Percentiles rank a stretch among this genome's conserved stretches.
phyloP scores from a whole-genome alignment of 1,140 invertebrate genomes.

The Mercenaria mercenaria region DNA sequence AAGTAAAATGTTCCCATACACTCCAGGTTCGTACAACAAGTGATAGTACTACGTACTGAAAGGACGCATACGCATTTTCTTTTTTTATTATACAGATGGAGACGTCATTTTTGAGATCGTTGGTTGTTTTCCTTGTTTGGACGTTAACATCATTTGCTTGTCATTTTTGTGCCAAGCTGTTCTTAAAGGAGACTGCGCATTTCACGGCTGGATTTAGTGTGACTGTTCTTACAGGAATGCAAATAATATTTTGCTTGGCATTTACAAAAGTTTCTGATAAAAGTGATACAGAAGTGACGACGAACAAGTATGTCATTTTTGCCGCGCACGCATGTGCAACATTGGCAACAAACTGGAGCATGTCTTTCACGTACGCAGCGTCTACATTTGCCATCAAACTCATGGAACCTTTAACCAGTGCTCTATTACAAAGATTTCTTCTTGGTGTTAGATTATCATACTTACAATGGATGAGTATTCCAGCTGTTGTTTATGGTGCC shows the following conservation, averaged over 20 bases:
- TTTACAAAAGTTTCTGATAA: background rate
- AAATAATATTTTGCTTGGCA: background rate
- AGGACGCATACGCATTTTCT: too few relatives aligned
- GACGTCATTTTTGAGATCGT: background rate
- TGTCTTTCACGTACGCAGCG: background rate
- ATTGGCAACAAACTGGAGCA: slow-evolving; percentile 16
- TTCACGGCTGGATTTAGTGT: background rate
- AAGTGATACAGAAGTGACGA: background rate
- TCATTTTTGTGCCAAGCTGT: background rate
- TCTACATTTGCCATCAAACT: slow-evolving; percentile 31
- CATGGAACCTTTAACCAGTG: background rate
- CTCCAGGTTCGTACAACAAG: too few relatives aligned
- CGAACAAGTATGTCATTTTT: background rate
- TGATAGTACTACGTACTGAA: too few relatives aligned
- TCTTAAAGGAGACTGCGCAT: background rate
- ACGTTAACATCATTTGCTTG: background rate
- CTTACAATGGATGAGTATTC: background rate
- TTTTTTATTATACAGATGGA: too few relatives aligned
- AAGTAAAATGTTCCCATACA: too few relatives aligned
- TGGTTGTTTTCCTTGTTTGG: background rate
- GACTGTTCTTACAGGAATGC: background rate
- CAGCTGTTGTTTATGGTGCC: background rate
- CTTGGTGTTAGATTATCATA: background rate
- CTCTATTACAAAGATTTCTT: background rate
- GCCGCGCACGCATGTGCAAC: background rate